phyloP scores from a whole-genome alignment of 2,113 vertebrate genomes.

The Platichthys flesus region DNA sequence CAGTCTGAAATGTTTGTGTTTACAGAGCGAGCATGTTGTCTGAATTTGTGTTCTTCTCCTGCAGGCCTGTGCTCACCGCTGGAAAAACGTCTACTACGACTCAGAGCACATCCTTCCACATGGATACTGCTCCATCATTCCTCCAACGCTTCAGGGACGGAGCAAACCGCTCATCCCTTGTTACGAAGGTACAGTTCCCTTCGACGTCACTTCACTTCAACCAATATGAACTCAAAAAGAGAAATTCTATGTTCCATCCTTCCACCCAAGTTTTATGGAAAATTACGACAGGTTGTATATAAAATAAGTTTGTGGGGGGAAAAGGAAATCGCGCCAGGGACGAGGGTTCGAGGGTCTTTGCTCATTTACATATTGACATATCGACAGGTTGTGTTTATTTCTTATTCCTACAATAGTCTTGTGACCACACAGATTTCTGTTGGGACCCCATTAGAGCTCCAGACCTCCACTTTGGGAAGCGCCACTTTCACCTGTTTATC shows the following conservation, averaged over 20 bases:
- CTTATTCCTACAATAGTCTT: not conserved
- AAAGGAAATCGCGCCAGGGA: too few relatives aligned
- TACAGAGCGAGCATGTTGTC: slow-evolving; percentile 20
- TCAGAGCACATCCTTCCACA: slow-evolving; percentile 93
- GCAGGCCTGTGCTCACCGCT: slow-evolving; percentile 97
- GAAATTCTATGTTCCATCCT: too few relatives aligned
- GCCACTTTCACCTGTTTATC: slow-evolving; percentile 26
- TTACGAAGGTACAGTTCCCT: slow-evolving; percentile 89
- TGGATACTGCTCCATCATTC: slow-evolving; percentile 94
- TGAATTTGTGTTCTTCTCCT: slow-evolving; percentile 34
- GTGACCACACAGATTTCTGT: slow-evolving; percentile 3
- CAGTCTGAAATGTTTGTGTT: slow-evolving; percentile 33
- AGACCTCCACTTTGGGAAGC: slow-evolving; percentile 11
- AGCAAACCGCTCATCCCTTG: slow-evolving; percentile 90
- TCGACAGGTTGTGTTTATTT: not conserved
- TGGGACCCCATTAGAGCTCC: not conserved
- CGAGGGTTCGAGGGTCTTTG: too few relatives aligned
- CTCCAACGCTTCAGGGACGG: slow-evolving; percentile 87
- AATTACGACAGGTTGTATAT: not conserved
- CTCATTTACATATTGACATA: too few relatives aligned
- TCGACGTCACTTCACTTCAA: not conserved
- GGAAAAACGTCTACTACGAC: slow-evolving; percentile 97
- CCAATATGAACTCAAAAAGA: not conserved
- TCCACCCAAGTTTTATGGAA: too few relatives aligned
- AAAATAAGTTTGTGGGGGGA: too few relatives aligned